These are phyloP conservation scores for Polyommatus icarus DNA, from an alignment of 2,888 invertebrate genomes.

Conservation along the genomic window DNA sequence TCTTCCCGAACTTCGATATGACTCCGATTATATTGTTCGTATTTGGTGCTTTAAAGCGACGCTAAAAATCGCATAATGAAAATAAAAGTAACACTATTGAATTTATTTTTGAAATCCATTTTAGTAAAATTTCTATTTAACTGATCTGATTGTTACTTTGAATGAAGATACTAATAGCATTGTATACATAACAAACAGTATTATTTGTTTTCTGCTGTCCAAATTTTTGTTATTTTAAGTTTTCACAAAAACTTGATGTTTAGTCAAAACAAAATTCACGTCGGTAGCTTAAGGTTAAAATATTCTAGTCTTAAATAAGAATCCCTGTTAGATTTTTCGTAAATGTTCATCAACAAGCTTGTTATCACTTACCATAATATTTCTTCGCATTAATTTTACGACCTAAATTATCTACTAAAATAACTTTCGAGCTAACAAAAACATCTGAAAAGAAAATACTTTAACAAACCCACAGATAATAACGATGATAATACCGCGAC, in stretches of 20 bases:
- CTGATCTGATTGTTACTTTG: too few relatives aligned
- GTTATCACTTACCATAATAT: neutral
- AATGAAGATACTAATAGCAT: too few relatives aligned
- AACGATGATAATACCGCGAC: neutral
- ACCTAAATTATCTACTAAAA: neutral
- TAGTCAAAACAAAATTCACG: too few relatives aligned
- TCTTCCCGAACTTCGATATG: conserved; percentile 12
- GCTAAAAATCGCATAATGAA: neutral
- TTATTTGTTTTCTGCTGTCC: too few relatives aligned
- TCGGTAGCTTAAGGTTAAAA: too few relatives aligned
- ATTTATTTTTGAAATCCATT: neutral
- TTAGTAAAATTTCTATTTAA: neutral
- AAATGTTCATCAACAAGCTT: neutral
- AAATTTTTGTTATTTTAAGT: too few relatives aligned
- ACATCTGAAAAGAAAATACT: neutral
- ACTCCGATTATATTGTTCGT: neutral
- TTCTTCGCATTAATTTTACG: neutral
- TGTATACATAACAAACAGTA: too few relatives aligned
- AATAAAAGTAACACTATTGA: neutral
- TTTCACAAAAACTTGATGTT: too few relatives aligned
- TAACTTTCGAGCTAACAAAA: neutral
- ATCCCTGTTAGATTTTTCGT: too few relatives aligned
- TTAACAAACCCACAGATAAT: neutral
- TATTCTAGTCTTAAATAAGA: too few relatives aligned
- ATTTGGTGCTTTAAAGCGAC: neutral